Conservation (phyloP, 2,113 vertebrate genomes). For the Melospiza melodia region DNA sequence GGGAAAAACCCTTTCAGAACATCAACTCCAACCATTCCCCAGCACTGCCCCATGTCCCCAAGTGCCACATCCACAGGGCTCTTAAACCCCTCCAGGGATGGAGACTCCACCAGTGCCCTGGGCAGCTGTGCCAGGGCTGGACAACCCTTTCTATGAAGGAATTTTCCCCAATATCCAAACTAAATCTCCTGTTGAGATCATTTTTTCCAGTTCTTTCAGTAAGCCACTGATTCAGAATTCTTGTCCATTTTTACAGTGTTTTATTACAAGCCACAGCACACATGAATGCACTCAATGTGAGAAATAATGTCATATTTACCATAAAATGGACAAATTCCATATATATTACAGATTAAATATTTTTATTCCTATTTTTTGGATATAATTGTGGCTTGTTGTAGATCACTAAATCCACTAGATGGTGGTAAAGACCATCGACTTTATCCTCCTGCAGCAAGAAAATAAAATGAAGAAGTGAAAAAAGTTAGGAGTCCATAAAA, state of each 20-base stretch:
- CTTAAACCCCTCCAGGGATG: rapidly evolving
- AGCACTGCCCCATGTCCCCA: neutral
- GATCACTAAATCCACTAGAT: constrained; percentile 73
- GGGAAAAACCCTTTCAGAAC: neutral
- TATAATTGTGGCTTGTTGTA: constrained; percentile 29
- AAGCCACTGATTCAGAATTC: neutral
- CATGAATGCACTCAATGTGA: too few species aligned
- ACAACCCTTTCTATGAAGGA: rapidly evolving
- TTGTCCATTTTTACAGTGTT: neutral
- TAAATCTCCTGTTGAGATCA: rapidly evolving
- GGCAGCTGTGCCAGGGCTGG: neutral
- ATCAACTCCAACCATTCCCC: rapidly evolving
- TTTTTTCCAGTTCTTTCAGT: neutral
- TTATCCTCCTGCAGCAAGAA: neutral
- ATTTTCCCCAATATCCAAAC: neutral
- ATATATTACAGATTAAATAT: neutral
- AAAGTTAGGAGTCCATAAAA: neutral
- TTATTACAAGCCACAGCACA: rapidly evolving
- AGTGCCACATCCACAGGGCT: rapidly evolving
- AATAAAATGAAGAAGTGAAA: neutral
- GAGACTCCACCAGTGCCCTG: rapidly evolving
- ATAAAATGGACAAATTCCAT: neutral
- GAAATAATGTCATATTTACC: neutral
- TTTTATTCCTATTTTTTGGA: neutral
- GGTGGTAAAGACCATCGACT: constrained; percentile 76